Evolutionary conservation across 1,140 invertebrate species (phyloP).

Genomic region (Eriosoma lanigerum): DNA sequence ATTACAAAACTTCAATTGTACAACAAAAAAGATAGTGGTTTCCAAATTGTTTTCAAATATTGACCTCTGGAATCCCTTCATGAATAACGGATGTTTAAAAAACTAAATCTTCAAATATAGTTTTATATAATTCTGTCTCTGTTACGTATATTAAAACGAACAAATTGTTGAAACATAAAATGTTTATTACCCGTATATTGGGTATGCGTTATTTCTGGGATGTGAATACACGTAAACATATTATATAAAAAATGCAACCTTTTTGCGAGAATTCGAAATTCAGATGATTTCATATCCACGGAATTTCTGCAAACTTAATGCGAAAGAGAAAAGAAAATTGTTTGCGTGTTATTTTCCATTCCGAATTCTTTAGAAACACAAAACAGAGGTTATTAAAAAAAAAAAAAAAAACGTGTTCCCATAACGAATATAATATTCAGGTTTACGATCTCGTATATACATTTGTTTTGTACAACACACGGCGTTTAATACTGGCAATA

Average conservation of each 20-base stretch:
- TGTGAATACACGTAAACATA: neutral
- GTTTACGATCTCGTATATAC: constrained; percentile 5
- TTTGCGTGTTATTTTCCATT: neutral
- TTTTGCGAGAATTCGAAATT: constrained; percentile 1
- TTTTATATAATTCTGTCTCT: too few species aligned
- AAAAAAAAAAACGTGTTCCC: neutral
- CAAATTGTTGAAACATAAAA: too few species aligned
- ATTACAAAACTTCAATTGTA: too few species aligned
- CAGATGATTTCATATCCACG: neutral
- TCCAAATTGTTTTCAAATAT: too few species aligned
- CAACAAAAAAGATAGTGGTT: too few species aligned
- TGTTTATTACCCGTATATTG: too few species aligned
- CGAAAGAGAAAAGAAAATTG: constrained; percentile 2
- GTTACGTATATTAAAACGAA: too few species aligned
- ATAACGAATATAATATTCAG: neutral
- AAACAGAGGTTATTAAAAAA: neutral
- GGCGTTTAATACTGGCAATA: constrained; percentile 25
- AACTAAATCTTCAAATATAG: too few species aligned
- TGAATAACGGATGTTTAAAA: too few species aligned
- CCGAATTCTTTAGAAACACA: neutral
- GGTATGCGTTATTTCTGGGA: neutral
- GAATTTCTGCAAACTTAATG: neutral
- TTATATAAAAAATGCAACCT: too few species aligned
- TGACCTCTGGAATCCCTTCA: too few species aligned
- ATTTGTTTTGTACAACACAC: neutral